Evolutionary conservation across 2,888 invertebrate species (phyloP).

Genomic region (Archaeoteleia sp.): DNA sequence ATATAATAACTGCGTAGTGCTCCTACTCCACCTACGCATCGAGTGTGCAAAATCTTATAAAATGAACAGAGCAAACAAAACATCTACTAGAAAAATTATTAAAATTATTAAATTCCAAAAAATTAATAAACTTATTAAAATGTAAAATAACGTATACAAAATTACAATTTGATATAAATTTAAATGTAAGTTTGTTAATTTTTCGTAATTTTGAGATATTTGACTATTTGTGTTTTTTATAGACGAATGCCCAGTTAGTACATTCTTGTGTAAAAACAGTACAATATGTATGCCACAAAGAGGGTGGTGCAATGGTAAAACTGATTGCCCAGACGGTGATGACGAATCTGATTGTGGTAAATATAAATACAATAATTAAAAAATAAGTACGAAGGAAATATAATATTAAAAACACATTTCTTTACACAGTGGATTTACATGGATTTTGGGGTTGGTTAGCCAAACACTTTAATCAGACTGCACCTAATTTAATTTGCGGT

Average conservation of each 20-base stretch:
- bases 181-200: not conserved
- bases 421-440: constrained; percentile 63
- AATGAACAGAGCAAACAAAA: too few species aligned
- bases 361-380: constrained; percentile 46
- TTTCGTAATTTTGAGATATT: not conserved
- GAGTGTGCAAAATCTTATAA: too few species aligned
- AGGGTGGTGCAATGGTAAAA: constrained; percentile 76
- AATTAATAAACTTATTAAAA: too few species aligned
- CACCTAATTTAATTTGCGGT: constrained; percentile 57
- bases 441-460: constrained; percentile 64
- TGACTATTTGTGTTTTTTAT: constrained; percentile 11
- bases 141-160: too few species aligned
- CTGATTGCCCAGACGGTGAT: constrained; percentile 75
- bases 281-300: constrained; percentile 77
- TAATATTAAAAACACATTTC: not conserved
- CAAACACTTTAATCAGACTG: constrained; percentile 44
- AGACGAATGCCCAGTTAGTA: constrained; percentile 78
- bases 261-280: constrained; percentile 77
- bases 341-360: constrained; percentile 74
- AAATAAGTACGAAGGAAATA: not conserved
- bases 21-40: too few species aligned
- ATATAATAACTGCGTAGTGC: too few species aligned
- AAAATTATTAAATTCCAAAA: too few species aligned
- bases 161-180: too few species aligned
- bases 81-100: too few species aligned